Conservation (phyloP, 2,888 invertebrate genomes). For the Cryptus armator region DNA sequence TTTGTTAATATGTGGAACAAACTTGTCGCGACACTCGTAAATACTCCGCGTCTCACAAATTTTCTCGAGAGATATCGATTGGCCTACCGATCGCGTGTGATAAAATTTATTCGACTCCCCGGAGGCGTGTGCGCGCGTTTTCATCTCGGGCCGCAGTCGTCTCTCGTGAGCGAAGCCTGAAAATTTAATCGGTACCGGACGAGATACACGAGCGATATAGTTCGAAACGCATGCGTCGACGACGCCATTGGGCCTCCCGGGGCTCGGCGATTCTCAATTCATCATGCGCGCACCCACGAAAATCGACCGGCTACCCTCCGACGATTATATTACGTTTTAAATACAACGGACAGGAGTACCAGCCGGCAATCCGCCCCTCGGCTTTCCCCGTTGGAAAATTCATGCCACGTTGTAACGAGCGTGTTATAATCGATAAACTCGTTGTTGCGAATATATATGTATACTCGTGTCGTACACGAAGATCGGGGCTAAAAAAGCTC, state of each 20-base stretch:
- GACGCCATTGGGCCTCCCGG: constrained; percentile 24
- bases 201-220: constrained; percentile 23
- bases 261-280: constrained; percentile 39
- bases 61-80: constrained; percentile 49
- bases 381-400: constrained; percentile 58
- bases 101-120: constrained; percentile 52
- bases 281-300: constrained; percentile 47
- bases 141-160: constrained; percentile 33
- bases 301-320: constrained; percentile 66
- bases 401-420: constrained; percentile 46
- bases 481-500: not conserved
- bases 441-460: constrained; percentile 34
- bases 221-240: constrained; percentile 49
- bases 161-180: constrained; percentile 52
- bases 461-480: not conserved
- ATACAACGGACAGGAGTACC: constrained; percentile 19
- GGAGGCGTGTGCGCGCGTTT: constrained; percentile 13
- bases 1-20: not conserved
- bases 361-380: not conserved
- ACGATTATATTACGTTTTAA: constrained; percentile 61
- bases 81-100: constrained; percentile 54
- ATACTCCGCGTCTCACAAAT: not conserved
- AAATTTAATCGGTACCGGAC: constrained; percentile 60
- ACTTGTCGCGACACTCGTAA: not conserved
- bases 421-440: constrained; percentile 56